Evolutionary conservation across 2,113 vertebrate species (phyloP), one percentile per base, ranked within the genome.

Genomic region (Chlorodrepanis virens): DNA sequence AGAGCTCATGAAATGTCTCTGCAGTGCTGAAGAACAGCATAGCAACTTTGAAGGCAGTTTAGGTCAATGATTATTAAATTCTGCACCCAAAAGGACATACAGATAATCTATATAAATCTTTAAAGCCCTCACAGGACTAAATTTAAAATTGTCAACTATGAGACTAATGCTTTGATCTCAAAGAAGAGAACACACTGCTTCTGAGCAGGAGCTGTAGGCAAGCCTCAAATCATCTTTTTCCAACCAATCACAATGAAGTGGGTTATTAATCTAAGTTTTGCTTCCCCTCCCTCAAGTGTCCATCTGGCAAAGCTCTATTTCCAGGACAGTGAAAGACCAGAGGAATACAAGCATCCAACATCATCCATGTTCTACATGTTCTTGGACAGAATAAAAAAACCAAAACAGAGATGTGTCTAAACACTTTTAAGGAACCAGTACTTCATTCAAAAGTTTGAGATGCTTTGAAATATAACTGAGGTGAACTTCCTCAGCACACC

Each of bases 71-170:
- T 69, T 75, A 76, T 53, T 63, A 92, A 90, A 90, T 93, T 85
- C 45, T 88, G 57, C 59, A 50, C 67, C 70, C 39, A 24, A 83
- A 92, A 90, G 49, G 37, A 90, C 49, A 35, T 65, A 70, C 25
- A 83, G n/a, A 83, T 88, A 69, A 88, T 77, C 88, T 83, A 53
- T n/a, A 90, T 64, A 93, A 84, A 87, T 69, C 70, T 92, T 93
- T 69, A 65, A 88, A 93, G 40, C 22, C 20, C 31, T 91, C 25
- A 37, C 7, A 72, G 40, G 37, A 83, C 79, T 85, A 75, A 75
- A 82, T 68, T 90, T 84, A 9, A 85, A 91, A 69, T 91, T 6
- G 72, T 87, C 40, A 56, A 47, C 27, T 79, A 85, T 60, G 63
- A 82, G 31, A 33, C 44, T 82, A 68, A 82, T 64, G 37, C 57